These are phyloP conservation scores for Gibbula magus DNA, from an alignment of 2,888 invertebrate genomes.

Conservation along the genomic window DNA sequence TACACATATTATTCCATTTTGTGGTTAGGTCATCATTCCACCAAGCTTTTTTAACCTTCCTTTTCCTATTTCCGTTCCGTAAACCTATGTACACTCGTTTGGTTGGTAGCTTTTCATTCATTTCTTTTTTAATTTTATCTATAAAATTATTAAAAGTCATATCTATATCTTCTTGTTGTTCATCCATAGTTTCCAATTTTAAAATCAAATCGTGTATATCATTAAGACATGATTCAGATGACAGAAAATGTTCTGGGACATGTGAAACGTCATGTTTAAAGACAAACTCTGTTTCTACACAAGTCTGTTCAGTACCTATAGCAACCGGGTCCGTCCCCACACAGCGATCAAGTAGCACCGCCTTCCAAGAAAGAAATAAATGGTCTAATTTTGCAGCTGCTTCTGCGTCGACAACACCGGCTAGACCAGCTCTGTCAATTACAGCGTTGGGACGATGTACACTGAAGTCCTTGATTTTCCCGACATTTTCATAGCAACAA, in stretches of 20 bases:
- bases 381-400: not conserved
- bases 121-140: not conserved
- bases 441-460: not conserved
- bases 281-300: no score
- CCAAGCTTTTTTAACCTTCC: not conserved
- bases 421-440: not conserved
- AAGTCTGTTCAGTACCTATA: no score
- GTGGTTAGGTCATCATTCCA: not conserved
- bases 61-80: not conserved
- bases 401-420: not conserved
- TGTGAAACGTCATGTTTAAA: no score
- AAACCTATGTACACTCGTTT: not conserved
- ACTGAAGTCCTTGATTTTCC: not conserved
- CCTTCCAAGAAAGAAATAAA: not conserved
- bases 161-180: not conserved
- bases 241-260: no score
- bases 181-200: no score
- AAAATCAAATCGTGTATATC: no score
- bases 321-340: no score
- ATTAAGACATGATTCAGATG: no score
- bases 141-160: not conserved
- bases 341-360: no score
- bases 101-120: not conserved
- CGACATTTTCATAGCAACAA: not conserved
- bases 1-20: slow-evolving; percentile 2